Conservation (phyloP, 2,113 vertebrate species). For the Tinamus guttatus region DNA sequence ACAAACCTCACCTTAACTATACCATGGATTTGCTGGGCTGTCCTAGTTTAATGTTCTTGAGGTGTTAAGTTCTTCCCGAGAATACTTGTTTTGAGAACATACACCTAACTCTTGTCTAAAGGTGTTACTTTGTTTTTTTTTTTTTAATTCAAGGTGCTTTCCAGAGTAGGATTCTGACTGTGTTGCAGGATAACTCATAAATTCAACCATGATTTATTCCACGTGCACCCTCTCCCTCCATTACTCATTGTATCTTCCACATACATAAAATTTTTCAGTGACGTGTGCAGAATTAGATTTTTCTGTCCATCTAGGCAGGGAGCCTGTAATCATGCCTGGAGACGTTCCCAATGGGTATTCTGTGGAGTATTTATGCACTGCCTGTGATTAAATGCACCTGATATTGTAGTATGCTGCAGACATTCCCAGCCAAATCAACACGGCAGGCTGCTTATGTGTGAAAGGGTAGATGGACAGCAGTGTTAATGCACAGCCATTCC, state of each 20-base stretch:
- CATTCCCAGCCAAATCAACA: not conserved
- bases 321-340: not conserved
- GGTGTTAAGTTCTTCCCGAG: not conserved
- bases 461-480: not conserved
- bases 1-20: not conserved
- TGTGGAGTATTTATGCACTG: not conserved
- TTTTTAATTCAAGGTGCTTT: not conserved
- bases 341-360: not conserved
- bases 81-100: not conserved
- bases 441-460: not conserved
- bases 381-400: not conserved
- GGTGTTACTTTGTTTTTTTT: not conserved
- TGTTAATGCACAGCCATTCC: not conserved
- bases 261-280: not conserved
- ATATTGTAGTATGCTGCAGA: not conserved
- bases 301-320: not conserved
- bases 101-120: not conserved
- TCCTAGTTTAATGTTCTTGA: not conserved
- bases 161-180: not conserved
- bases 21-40: not conserved
- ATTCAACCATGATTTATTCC: not conserved
- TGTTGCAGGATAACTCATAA: not conserved
- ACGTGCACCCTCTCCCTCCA: not conserved
- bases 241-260: not conserved
- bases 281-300: not conserved